Conservation (phyloP, 2,888 invertebrate species). For the Drosophila meridionalis region DNA sequence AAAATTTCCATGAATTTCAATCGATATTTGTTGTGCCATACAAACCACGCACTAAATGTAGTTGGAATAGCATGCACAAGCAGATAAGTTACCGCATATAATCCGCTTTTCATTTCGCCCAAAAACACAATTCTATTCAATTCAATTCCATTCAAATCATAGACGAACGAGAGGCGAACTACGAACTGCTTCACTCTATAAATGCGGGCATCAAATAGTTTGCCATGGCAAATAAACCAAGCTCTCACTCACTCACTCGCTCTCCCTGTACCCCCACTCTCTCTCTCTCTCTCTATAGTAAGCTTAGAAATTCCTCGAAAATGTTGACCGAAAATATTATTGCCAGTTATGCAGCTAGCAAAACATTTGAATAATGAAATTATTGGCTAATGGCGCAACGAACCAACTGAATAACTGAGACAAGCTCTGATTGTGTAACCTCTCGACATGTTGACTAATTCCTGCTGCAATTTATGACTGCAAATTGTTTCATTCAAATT, state of each 20-base stretch:
- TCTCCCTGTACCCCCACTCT: neutral
- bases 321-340: slow-evolving; percentile 33
- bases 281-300: neutral
- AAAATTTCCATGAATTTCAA: neutral
- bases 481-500: slow-evolving; percentile 33
- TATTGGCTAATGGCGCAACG: slow-evolving; percentile 46
- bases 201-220: slow-evolving; percentile 35
- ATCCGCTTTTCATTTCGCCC: slow-evolving; percentile 8
- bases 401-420: slow-evolving; percentile 3
- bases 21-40: neutral
- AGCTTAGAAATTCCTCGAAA: slow-evolving; percentile 30
- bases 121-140: slow-evolving; percentile 1
- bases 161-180: neutral
- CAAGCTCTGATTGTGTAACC: slow-evolving; percentile 7
- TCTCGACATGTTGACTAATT: slow-evolving; percentile 4
- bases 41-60: neutral
- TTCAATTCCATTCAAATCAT: slow-evolving; percentile 1
- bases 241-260: neutral
- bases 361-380: slow-evolving; percentile 65
- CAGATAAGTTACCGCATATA: slow-evolving; percentile 20
- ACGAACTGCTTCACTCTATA: neutral
- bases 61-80: neutral
- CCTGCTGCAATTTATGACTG: slow-evolving; percentile 11
- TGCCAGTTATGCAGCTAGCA: slow-evolving; percentile 38
- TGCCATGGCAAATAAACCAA: slow-evolving; percentile 21